Evolutionary conservation across 2,888 invertebrate species (phyloP).

Genomic region (Clunio marinus): DNA sequence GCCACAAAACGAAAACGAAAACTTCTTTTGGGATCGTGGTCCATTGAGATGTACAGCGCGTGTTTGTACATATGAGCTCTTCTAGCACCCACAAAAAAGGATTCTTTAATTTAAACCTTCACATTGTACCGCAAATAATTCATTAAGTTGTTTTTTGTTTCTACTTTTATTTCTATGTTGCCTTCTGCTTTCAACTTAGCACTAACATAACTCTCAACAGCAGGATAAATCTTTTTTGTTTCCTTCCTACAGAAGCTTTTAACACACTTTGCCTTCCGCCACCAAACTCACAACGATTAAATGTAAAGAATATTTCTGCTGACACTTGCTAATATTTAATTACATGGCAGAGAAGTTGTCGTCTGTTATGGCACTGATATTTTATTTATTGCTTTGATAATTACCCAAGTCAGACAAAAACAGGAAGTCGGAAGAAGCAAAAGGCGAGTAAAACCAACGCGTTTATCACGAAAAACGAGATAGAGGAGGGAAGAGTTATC

Average conservation of each 20-base stretch:
- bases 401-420: slow-evolving; percentile 9
- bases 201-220: neutral
- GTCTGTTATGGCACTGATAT: slow-evolving; percentile 31
- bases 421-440: neutral
- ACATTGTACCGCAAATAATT: slow-evolving; percentile 28
- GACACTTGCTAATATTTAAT: slow-evolving; percentile 36
- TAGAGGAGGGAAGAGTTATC: slow-evolving; percentile 1
- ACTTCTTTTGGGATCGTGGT: too few species aligned
- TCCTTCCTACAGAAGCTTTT: slow-evolving; percentile 4
- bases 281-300: neutral
- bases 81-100: slow-evolving; percentile 1
- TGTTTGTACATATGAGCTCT: too few species aligned
- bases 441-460: neutral
- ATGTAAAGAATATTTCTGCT: slow-evolving; percentile 20
- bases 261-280: neutral
- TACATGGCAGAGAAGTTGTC: slow-evolving; percentile 25
- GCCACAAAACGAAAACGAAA: too few species aligned
- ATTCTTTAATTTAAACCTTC: neutral
- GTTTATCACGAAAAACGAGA: neutral
- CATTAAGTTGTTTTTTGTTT: slow-evolving; percentile 28
- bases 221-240: slow-evolving; percentile 1
- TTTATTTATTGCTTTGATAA: slow-evolving; percentile 37
- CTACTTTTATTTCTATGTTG: neutral
- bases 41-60: neutral
- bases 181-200: neutral